Conservation (phyloP, 2,888 invertebrate genomes). For the Agonopterix heracliana region DNA sequence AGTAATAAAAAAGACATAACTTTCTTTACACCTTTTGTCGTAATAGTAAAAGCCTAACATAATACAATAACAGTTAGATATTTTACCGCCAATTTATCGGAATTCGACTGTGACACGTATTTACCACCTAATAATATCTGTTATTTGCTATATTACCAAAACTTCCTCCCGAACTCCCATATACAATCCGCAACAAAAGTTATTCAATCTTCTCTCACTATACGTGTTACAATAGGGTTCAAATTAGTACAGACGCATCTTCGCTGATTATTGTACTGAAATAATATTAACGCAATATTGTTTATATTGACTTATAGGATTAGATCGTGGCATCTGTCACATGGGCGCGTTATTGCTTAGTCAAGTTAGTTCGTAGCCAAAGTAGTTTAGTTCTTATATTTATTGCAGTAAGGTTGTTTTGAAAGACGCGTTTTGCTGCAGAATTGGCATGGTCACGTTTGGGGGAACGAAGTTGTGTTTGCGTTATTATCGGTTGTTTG, state of each 20-base stretch:
- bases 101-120: background rate
- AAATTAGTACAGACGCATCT: background rate
- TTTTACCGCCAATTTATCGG: background rate
- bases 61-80: background rate
- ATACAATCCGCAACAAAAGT: background rate
- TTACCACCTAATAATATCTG: background rate
- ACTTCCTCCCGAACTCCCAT: background rate
- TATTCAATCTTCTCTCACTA: too few relatives aligned
- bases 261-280: background rate
- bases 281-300: conserved; percentile 6
- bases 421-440: background rate
- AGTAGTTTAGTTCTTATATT: too few relatives aligned
- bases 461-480: background rate
- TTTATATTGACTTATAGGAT: conserved; percentile 22
- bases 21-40: background rate
- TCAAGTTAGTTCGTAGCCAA: background rate
- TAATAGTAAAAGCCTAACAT: background rate
- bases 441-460: background rate
- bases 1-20: background rate
- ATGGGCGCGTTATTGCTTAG: conserved; percentile 18
- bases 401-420: background rate
- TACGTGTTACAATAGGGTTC: too few relatives aligned
- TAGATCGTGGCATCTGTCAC: conserved; percentile 21
- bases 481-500: background rate
- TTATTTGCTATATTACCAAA: conserved; percentile 1